These are phyloP conservation scores for Diarsia rubi DNA, from an alignment of 2,888 invertebrate species.

Conservation along the genomic window DNA sequence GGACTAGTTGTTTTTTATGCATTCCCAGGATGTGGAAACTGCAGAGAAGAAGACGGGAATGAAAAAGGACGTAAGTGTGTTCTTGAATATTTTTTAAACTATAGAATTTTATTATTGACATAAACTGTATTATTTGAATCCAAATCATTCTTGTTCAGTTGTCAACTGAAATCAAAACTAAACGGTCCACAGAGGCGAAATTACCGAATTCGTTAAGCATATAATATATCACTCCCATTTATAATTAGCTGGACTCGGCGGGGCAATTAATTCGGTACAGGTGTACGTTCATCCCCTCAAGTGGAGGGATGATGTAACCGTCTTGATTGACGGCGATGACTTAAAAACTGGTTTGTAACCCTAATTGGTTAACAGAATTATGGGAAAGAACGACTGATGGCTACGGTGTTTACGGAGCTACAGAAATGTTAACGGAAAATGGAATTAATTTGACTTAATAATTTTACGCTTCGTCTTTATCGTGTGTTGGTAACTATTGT, in stretches of 20 bases:
- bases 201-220: conserved; percentile 73
- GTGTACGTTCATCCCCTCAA: conserved; percentile 72
- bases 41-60: background rate
- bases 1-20: background rate
- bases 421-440: conserved; percentile 45
- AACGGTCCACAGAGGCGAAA: conserved; percentile 71
- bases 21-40: background rate
- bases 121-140: background rate
- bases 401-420: conserved; percentile 24
- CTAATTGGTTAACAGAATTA: conserved; percentile 55
- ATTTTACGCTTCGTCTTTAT: background rate
- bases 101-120: background rate
- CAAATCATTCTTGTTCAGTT: background rate
- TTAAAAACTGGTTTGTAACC: conserved; percentile 68
- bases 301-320: conserved; percentile 56
- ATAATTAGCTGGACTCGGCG: conserved; percentile 80
- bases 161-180: conserved; percentile 31
- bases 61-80: background rate
- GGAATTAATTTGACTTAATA: conserved; percentile 12
- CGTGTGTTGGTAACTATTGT: too few relatives aligned
- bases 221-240: conserved; percentile 79
- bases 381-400: conserved; percentile 48
- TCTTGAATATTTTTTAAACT: background rate
- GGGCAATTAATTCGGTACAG: conserved; percentile 78
- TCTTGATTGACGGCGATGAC: conserved; percentile 73